These are phyloP conservation scores for Mamestra configurata DNA, from an alignment of 1,140 invertebrate species.

Conservation along the genomic window DNA sequence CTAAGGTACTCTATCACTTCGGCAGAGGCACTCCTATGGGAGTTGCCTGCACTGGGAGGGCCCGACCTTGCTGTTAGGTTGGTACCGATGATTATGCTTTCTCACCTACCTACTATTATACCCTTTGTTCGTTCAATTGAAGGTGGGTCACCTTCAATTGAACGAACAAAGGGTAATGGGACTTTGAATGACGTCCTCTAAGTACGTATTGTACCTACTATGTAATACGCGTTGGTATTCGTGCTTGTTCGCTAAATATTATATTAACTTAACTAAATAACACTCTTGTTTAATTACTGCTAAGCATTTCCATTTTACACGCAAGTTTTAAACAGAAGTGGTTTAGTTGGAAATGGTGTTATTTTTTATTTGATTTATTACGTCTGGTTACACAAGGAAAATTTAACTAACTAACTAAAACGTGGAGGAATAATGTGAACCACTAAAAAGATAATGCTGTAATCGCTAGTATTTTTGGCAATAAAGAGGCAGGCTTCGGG, in stretches of 20 bases:
- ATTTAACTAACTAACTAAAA: neutral
- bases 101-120: slow-evolving; percentile 23
- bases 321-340: neutral
- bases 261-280: neutral
- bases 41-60: slow-evolving; percentile 45
- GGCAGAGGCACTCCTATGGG: slow-evolving; percentile 50
- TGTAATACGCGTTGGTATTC: neutral
- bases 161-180: too few relatives aligned
- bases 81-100: slow-evolving; percentile 44
- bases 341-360: slow-evolving; percentile 7
- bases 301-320: neutral
- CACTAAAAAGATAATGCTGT: neutral
- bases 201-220: neutral
- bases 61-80: slow-evolving; percentile 47
- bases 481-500: neutral
- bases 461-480: neutral
- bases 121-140: slow-evolving; percentile 19
- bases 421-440: neutral
- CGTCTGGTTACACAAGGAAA: neutral
- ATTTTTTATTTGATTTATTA: slow-evolving; percentile 14
- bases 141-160: too few relatives aligned
- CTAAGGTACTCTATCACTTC: slow-evolving; percentile 18
- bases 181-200: slow-evolving; percentile 4
- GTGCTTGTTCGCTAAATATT: neutral
- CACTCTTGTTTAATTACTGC: neutral